Evolutionary conservation across 2,888 invertebrate species (phyloP).

Genomic region (Sesamia inferens): DNA sequence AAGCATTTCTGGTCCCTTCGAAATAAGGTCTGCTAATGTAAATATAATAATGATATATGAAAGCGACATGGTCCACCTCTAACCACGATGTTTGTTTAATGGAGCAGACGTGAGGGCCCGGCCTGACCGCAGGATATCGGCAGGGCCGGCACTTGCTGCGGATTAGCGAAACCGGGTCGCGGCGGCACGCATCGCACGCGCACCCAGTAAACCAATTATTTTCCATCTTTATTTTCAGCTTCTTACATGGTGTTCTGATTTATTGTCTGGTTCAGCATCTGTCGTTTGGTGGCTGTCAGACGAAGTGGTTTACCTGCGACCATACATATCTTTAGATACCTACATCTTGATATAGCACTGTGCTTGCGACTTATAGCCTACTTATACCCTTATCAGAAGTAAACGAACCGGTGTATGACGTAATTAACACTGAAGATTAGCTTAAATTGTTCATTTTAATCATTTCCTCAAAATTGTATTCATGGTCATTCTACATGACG

Average conservation of each 20-base stretch:
- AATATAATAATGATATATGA: slow-evolving; percentile 27
- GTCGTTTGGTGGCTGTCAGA: not conserved
- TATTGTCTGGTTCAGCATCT: not conserved
- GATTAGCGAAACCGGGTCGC: slow-evolving; percentile 82
- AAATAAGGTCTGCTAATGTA: slow-evolving; percentile 20
- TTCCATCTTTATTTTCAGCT: slow-evolving; percentile 7
- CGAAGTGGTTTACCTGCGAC: not conserved
- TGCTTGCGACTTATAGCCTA: not conserved
- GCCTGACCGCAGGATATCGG: slow-evolving; percentile 71
- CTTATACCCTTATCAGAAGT: not conserved
- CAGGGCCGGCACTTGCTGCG: slow-evolving; percentile 69
- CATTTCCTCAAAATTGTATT: slow-evolving; percentile 5
- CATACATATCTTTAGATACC: not conserved
- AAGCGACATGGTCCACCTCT: slow-evolving; percentile 43
- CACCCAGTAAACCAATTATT: slow-evolving; percentile 55
- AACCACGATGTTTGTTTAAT: slow-evolving; percentile 68
- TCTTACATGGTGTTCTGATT: not conserved
- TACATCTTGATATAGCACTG: not conserved
- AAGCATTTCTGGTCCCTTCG: not conserved
- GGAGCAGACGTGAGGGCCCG: slow-evolving; percentile 60
- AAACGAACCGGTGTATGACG: not conserved
- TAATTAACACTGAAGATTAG: not conserved
- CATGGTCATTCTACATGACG: not conserved
- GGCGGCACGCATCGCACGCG: slow-evolving; percentile 43
- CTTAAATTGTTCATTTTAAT: not conserved